Conservation (phyloP, 1,140 invertebrate species). For the Trichomalopsis sarcophagae region DNA sequence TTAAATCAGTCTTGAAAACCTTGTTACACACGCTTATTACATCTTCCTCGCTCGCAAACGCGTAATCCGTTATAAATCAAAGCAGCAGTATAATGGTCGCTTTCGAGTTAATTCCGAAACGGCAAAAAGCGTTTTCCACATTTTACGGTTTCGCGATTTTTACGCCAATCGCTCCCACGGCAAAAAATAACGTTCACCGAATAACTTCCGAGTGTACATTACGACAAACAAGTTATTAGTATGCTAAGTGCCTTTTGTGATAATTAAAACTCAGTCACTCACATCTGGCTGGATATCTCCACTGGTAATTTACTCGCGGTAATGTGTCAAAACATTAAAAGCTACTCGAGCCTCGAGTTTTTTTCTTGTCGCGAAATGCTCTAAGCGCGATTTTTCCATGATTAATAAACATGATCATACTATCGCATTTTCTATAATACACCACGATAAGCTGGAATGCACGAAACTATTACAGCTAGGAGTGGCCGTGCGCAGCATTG, state of each 20-base stretch:
- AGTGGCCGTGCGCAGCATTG: not conserved
- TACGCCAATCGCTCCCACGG: not conserved
- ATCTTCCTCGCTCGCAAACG: not conserved
- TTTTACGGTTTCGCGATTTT: constrained; percentile 12
- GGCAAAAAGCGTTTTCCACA: constrained; percentile 11
- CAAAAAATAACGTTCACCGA: not conserved
- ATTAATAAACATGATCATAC: too few species aligned
- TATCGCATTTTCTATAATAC: too few species aligned
- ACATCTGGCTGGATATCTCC: not conserved
- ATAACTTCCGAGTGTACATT: constrained; percentile 13
- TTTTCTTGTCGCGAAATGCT: not conserved
- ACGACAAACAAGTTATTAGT: constrained; percentile 35
- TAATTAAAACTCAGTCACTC: constrained; percentile 21
- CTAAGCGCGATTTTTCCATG: too few species aligned
- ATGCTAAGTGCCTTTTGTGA: not conserved
- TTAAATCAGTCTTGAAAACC: too few species aligned
- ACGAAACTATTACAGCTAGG: not conserved
- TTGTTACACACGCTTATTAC: not conserved
- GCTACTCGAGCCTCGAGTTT: not conserved
- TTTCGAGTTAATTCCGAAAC: not conserved
- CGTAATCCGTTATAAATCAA: not conserved
- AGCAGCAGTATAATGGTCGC: not conserved
- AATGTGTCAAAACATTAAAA: constrained; percentile 15
- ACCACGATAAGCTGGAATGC: not conserved
- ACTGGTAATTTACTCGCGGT: not conserved